Evolutionary conservation across 2,113 vertebrate genomes (phyloP).

Genomic region (Paraplagusia blochii): DNA sequence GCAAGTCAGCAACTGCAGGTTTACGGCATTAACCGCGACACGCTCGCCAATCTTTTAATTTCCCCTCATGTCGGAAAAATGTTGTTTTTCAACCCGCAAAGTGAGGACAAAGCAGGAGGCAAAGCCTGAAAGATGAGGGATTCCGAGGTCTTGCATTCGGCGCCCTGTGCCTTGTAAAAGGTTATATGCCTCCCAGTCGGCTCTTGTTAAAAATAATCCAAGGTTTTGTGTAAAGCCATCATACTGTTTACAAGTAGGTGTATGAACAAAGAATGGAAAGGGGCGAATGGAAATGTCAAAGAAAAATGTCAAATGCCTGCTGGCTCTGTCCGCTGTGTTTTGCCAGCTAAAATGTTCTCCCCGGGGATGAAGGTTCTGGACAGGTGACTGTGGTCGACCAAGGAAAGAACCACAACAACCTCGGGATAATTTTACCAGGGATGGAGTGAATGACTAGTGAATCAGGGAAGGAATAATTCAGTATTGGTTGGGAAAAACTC

Average conservation of each 20-base stretch:
- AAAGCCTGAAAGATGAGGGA: constrained; percentile 37
- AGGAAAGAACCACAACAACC: constrained; percentile 61
- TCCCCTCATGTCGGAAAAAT: neutral
- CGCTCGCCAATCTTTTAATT: constrained; percentile 4
- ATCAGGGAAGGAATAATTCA: constrained; percentile 6
- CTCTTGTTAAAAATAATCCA: constrained; percentile 58
- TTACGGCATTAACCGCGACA: constrained; percentile 1
- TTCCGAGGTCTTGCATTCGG: constrained; percentile 47
- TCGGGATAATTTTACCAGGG: neutral
- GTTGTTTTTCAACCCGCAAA: constrained; percentile 26
- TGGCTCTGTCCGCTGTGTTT: constrained; percentile 62
- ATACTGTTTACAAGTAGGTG: constrained; percentile 72
- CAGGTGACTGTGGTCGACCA: constrained; percentile 42
- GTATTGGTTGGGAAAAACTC: too few species aligned
- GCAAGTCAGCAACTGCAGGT: neutral
- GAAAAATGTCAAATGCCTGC: constrained; percentile 78
- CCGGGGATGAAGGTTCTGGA: constrained; percentile 53
- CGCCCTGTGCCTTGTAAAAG: constrained; percentile 61
- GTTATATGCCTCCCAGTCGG: constrained; percentile 61
- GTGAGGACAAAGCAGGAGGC: constrained; percentile 10
- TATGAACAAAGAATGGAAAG: constrained; percentile 65
- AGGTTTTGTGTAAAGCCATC: constrained; percentile 70
- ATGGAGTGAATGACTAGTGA: constrained; percentile 17
- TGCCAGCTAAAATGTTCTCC: constrained; percentile 59
- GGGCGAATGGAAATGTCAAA: constrained; percentile 74